A percentile compares a stretch with the other conserved stretches of the same genome.
phyloP scores from a whole-genome alignment of 92 coral and sea anemone species.

The Siderastrea radians region DNA sequence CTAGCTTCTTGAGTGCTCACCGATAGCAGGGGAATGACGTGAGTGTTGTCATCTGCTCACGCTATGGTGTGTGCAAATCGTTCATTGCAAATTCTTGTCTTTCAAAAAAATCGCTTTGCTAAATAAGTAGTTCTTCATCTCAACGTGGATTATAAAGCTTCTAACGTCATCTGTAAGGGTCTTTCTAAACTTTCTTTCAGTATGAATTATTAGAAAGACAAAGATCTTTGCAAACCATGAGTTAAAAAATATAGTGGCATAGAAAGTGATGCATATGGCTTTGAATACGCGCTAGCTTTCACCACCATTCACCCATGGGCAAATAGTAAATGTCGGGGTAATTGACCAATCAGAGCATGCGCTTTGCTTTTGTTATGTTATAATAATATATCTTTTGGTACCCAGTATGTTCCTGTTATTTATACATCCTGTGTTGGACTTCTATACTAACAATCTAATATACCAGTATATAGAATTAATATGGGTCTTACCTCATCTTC shows the following conservation, averaged over 20 bases:
- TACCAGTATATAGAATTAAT: too few species aligned
- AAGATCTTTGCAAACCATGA: slow-evolving; percentile 3
- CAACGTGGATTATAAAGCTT: too few species aligned
- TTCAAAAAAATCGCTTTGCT: background rate
- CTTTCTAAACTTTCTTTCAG: too few species aligned
- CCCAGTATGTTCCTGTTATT: too few species aligned
- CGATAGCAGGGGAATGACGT: background rate
- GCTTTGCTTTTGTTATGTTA: too few species aligned
- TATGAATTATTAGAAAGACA: background rate
- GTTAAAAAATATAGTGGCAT: background rate
- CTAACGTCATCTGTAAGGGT: too few species aligned
- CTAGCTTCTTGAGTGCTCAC: too few species aligned
- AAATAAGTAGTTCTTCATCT: background rate
- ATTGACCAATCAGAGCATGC: background rate
- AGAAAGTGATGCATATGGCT: background rate
- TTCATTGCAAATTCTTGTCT: background rate
- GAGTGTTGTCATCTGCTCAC: background rate
- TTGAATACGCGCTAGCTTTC: slow-evolving; percentile 8
- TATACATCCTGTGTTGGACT: too few species aligned
- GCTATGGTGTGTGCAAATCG: background rate
- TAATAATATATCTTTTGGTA: too few species aligned
- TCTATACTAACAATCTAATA: too few species aligned
- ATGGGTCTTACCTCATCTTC: background rate
- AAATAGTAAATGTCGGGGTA: slow-evolving; percentile 5
- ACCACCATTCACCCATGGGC: background rate